These are phyloP conservation scores for Eudyptes chrysolophus DNA, from an alignment of 2,113 vertebrate genomes.

Conservation along the genomic window DNA sequence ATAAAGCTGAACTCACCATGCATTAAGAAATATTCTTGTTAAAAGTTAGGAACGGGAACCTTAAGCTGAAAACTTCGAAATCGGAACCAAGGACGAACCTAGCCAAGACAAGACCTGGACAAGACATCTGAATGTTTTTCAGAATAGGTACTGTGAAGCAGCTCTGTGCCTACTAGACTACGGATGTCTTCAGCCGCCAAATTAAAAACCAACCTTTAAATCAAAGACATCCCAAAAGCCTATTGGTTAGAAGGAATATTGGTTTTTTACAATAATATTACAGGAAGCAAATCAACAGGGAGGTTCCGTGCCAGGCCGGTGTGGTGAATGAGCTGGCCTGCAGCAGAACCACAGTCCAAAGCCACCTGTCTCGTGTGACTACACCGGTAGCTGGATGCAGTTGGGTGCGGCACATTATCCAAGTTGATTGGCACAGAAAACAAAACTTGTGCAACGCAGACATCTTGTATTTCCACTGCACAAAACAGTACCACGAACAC, in stretches of 20 bases:
- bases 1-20: not conserved
- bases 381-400: not conserved
- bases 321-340: not conserved
- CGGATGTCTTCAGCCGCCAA: not conserved
- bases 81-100: not conserved
- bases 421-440: not conserved
- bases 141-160: not conserved
- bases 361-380: fast-evolving
- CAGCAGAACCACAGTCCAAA: not conserved
- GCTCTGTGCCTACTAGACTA: not conserved
- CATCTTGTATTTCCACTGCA: not conserved
- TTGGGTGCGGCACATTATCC: fast-evolving
- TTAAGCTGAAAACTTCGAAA: not conserved
- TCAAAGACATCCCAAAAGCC: not conserved
- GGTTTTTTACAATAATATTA: not conserved
- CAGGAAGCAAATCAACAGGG: not conserved
- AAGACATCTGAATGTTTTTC: not conserved
- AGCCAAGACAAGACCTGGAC: not conserved
- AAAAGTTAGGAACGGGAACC: not conserved
- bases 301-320: not conserved
- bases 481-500: not conserved
- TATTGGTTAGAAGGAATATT: not conserved
- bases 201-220: not conserved
- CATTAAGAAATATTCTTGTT: not conserved
- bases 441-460: not conserved